Percentiles rank a stretch among this genome's conserved stretches.
Evolutionary conservation across 2,113 vertebrate genomes (phyloP).

Genomic region (Caranx melampygus): DNA sequence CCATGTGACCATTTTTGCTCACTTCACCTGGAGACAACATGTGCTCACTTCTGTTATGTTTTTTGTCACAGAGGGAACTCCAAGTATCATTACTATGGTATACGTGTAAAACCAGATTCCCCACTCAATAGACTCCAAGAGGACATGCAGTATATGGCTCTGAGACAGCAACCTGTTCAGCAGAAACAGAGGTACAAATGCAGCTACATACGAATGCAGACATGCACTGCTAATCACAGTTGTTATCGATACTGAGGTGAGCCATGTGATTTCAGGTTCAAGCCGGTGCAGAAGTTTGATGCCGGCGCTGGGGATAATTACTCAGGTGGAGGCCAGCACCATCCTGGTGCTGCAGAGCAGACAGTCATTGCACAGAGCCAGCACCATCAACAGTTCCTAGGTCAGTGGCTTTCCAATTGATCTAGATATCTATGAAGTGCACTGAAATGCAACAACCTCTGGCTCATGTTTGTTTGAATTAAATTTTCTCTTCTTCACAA

Average conservation of each 20-base stretch:
- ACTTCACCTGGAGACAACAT: neutral
- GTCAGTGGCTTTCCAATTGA: constrained; percentile 77
- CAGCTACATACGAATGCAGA: neutral
- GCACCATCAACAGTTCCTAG: constrained; percentile 97
- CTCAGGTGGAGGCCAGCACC: constrained; percentile 84
- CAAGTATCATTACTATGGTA: constrained; percentile 98
- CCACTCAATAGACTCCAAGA: constrained; percentile 96
- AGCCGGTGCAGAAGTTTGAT: constrained; percentile 92
- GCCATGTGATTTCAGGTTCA: constrained; percentile 83
- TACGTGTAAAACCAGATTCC: constrained; percentile 97
- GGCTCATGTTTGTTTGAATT: neutral
- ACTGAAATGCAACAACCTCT: neutral
- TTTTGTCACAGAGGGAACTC: constrained; percentile 91
- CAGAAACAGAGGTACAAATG: constrained; percentile 93
- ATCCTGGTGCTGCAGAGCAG: constrained; percentile 87
- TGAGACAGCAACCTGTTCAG: constrained; percentile 95
- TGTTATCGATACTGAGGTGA: constrained; percentile 5
- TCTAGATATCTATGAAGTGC: neutral
- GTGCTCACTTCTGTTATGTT: neutral
- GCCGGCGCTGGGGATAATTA: constrained; percentile 86
- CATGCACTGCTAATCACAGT: neutral
- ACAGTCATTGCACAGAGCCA: constrained; percentile 94
- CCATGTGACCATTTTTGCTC: neutral
- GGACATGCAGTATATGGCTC: constrained; percentile 97
- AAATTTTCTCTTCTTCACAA: neutral